Evolutionary conservation across 2,113 vertebrate species (phyloP).

Genomic region (Prunella himalayana): DNA sequence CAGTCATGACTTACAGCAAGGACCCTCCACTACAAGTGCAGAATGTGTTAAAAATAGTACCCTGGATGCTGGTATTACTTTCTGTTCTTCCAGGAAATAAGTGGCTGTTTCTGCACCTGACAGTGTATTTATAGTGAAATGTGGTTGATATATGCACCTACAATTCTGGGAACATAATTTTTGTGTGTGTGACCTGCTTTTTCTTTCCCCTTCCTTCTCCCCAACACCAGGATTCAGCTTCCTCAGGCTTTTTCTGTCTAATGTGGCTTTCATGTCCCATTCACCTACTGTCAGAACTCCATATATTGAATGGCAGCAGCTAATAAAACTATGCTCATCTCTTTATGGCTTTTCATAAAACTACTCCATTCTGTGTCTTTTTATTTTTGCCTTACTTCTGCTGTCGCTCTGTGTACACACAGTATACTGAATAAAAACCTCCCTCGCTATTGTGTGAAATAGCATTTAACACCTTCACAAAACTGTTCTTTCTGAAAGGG

Average conservation of each 20-base stretch:
- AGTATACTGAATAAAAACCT: neutral
- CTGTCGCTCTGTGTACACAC: neutral
- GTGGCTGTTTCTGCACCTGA: neutral
- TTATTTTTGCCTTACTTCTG: neutral
- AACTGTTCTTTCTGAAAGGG: neutral
- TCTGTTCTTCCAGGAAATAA: neutral
- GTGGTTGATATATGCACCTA: accelerated
- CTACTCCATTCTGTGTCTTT: neutral
- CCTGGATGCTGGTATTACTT: neutral
- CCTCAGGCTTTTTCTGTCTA: neutral
- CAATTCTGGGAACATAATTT: neutral
- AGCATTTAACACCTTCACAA: neutral
- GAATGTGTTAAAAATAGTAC: neutral
- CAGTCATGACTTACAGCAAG: neutral
- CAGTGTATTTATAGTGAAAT: neutral
- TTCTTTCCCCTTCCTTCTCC: neutral
- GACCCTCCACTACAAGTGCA: neutral
- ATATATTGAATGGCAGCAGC: neutral
- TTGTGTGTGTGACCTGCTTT: neutral
- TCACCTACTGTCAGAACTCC: neutral
- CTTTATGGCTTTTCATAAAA: neutral
- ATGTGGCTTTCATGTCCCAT: neutral
- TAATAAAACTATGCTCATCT: neutral
- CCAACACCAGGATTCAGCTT: neutral
- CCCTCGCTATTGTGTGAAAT: neutral